phyloP scores from a whole-genome alignment of 2,797 vertebrate species.

The Coracias cyanogaster region DNA sequence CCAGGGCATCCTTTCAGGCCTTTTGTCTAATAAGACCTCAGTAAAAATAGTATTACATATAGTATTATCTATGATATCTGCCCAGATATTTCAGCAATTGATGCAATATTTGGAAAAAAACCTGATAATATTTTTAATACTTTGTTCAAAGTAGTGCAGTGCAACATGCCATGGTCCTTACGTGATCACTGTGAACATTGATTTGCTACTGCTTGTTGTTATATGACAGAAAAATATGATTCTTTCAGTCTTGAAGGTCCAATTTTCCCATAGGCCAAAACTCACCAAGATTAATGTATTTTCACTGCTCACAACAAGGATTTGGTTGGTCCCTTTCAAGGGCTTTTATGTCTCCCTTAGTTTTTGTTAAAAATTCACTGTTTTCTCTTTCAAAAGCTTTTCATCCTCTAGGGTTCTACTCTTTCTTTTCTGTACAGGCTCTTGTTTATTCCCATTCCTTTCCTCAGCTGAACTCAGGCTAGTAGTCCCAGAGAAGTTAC shows the following conservation, averaged over 20 bases:
- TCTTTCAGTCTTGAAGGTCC: background rate
- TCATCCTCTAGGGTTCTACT: background rate
- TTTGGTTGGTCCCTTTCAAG: background rate
- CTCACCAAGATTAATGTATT: background rate
- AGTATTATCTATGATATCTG: background rate
- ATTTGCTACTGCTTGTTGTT: background rate
- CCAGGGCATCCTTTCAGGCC: background rate
- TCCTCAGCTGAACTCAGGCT: background rate
- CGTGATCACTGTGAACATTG: background rate
- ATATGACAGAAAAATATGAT: background rate
- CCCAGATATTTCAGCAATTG: background rate
- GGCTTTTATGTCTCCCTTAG: background rate
- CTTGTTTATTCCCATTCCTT: background rate
- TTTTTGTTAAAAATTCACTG: background rate
- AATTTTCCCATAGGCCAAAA: background rate
- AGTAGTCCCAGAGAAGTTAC: background rate
- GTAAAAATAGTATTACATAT: background rate
- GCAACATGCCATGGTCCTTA: background rate
- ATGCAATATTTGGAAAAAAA: background rate
- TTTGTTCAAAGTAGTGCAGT: background rate
- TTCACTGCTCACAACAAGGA: background rate
- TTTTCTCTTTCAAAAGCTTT: background rate
- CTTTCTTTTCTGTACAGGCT: background rate
- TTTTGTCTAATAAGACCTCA: background rate
- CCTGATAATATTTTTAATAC: background rate